Base-by-base conservation (phyloP, 1,140 invertebrate species). In the Centruroides vittatus region DNA sequence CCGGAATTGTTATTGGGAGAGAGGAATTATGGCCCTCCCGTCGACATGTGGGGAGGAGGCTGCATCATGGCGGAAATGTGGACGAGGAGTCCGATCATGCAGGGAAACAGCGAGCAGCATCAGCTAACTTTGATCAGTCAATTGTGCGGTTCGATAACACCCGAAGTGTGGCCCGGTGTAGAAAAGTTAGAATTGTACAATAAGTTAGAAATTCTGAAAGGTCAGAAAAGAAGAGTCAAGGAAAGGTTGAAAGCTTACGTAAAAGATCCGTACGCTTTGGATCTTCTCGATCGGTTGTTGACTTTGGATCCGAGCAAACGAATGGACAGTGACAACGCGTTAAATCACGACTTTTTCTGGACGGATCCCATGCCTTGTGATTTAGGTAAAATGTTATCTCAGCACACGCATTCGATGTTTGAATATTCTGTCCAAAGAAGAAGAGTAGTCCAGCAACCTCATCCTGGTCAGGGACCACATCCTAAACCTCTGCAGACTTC, bases 31-130 rank as follows among this genome's bases (percentile, higher is more conserved):
- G 93, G 93, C 0, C 90, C 93, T 9, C 87, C 93, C 0, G 92
- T 99, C 36, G 97, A 99, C 78, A 81, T 98, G 73, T 98, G 96
- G 95, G 94, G 94, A 10, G 94, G 91, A 36, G 96, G 95, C 1
- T 98, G 95, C 71, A 98, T 98, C 52, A 96, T 98, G 93, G 94
- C 94, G 0, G 94, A 99, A 77, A 93, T 99, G 90, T 99, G 95
- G 94, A 98, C 94, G 0, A 77, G 93, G 63, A 78, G 74, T 53
- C 84, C 85, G 7, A 84, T 86, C 47, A 82, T 82, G 77, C 82
- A 93, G 79, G 96, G 95, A 1, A 89, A 86, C 65, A 92, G 89
- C 9, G 93, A 99, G 71, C 93, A 97, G 68, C 89, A 95, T 70
- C 96, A 99, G 69, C 73, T 99, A 0, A 90, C 86, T 10, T 78